These are phyloP conservation scores for Lepidotrigona ventralis DNA, from an alignment of 1,140 invertebrate species.

Conservation along the genomic window DNA sequence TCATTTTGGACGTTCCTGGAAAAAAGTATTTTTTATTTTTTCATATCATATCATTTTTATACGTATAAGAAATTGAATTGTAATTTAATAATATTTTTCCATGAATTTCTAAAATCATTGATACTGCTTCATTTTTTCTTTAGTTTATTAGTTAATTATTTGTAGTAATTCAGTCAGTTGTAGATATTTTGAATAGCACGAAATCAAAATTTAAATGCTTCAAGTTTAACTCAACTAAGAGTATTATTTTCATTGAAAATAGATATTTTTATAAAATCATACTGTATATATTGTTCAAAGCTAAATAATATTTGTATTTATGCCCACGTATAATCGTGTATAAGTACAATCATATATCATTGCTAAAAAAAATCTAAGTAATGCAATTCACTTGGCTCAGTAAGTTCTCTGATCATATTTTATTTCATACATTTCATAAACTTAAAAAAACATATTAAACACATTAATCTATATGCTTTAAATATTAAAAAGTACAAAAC, in stretches of 20 bases:
- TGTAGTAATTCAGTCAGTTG: constrained; percentile 3
- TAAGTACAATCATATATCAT: background rate
- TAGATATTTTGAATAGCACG: background rate
- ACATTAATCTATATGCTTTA: background rate
- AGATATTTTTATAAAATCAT: background rate
- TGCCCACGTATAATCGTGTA: background rate
- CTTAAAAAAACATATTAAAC: constrained; percentile 9
- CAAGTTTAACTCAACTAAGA: background rate
- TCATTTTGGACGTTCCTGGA: constrained; percentile 18
- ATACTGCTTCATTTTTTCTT: background rate
- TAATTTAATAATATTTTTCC: constrained; percentile 9
- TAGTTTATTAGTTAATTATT: constrained; percentile 5
- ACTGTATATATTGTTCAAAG: background rate
- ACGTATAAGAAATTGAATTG: background rate
- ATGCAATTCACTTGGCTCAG: constrained; percentile 54
- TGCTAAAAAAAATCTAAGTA: constrained; percentile 31
- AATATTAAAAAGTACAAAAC: background rate
- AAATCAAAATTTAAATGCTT: constrained; percentile 3
- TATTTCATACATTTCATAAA: background rate
- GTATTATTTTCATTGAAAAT: background rate
- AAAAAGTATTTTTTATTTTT: constrained; percentile 6
- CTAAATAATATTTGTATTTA: constrained; percentile 30
- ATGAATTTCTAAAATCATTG: constrained; percentile 5
- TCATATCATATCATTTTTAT: background rate
- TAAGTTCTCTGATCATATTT: constrained; percentile 46